Evolutionary conservation across 2,113 vertebrate species (phyloP).

Genomic region (Nyctibius bracteatus): DNA sequence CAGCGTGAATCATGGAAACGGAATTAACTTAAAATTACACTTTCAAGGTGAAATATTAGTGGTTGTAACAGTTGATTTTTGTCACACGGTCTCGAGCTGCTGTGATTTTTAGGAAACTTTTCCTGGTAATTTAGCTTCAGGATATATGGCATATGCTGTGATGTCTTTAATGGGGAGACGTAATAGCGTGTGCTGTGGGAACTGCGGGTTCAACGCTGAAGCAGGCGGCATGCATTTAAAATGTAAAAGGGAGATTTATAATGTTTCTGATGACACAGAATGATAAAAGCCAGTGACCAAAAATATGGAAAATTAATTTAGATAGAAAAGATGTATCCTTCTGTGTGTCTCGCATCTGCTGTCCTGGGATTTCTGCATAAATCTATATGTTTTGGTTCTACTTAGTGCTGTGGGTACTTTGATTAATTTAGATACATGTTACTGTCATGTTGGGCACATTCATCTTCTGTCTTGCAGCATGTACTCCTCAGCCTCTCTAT

Average conservation of each 20-base stretch:
- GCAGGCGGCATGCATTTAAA: not conserved
- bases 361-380: constrained; percentile 30
- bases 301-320: constrained; percentile 13
- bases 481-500: constrained; percentile 82
- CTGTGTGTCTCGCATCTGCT: not conserved
- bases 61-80: not conserved
- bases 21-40: constrained; percentile 30
- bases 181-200: not conserved
- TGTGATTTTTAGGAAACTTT: constrained; percentile 47
- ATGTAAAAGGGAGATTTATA: not conserved
- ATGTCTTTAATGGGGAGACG: not conserved
- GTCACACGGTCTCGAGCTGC: not conserved
- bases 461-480: constrained; percentile 79
- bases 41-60: constrained; percentile 20
- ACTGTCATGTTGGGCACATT: constrained; percentile 89
- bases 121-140: not conserved
- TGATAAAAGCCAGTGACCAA: not conserved
- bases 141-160: not conserved
- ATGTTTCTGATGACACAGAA: not conserved
- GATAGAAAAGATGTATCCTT: not conserved
- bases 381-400: constrained; percentile 55
- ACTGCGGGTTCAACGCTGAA: not conserved
- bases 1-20: not conserved
- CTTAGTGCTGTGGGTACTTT: constrained; percentile 67
- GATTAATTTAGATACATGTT: constrained; percentile 88